phyloP scores from a whole-genome alignment of 1,140 invertebrate genomes.

The Drosophila chauvacae region DNA sequence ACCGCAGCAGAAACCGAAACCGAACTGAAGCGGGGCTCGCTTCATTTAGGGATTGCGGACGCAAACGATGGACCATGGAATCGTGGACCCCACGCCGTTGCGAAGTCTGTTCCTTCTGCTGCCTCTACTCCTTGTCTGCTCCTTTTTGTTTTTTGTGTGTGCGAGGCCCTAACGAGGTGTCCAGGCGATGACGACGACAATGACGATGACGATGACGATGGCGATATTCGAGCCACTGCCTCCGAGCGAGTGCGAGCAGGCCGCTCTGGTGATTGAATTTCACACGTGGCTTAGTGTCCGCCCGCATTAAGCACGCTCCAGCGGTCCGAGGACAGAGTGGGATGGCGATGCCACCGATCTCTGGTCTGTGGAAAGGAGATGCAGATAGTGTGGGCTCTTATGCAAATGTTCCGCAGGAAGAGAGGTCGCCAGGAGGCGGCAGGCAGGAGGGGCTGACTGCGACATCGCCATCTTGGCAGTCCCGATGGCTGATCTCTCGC shows the following conservation, averaged over 20 bases:
- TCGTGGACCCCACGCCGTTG: slow-evolving; percentile 47
- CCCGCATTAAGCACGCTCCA: slow-evolving; percentile 81
- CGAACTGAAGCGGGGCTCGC: slow-evolving; percentile 29
- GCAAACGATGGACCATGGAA: slow-evolving; percentile 17
- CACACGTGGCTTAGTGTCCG: slow-evolving; percentile 83
- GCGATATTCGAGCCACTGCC: slow-evolving; percentile 69
- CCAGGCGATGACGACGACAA: slow-evolving; percentile 67
- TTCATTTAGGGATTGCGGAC: slow-evolving; percentile 12
- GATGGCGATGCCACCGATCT: slow-evolving; percentile 1
- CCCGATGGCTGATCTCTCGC: slow-evolving; percentile 72
- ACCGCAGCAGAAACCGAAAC: slow-evolving; percentile 52
- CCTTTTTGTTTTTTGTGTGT: not conserved
- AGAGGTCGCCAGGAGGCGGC: not conserved
- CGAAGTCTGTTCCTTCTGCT: slow-evolving; percentile 2
- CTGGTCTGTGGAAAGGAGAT: slow-evolving; percentile 19
- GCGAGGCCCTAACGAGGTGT: slow-evolving; percentile 71
- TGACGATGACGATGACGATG: slow-evolving; percentile 37
- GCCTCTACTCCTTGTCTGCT: not conserved
- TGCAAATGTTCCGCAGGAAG: slow-evolving; percentile 34
- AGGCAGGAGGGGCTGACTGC: not conserved
- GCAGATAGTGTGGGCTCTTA: slow-evolving; percentile 40
- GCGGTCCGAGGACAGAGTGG: slow-evolving; percentile 7
- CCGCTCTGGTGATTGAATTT: slow-evolving; percentile 73
- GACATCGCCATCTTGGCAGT: slow-evolving; percentile 69
- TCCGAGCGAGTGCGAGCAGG: slow-evolving; percentile 38